Evolutionary conservation across 2,797 vertebrate genomes (phyloP).

Genomic region (Monodelphis domestica): DNA sequence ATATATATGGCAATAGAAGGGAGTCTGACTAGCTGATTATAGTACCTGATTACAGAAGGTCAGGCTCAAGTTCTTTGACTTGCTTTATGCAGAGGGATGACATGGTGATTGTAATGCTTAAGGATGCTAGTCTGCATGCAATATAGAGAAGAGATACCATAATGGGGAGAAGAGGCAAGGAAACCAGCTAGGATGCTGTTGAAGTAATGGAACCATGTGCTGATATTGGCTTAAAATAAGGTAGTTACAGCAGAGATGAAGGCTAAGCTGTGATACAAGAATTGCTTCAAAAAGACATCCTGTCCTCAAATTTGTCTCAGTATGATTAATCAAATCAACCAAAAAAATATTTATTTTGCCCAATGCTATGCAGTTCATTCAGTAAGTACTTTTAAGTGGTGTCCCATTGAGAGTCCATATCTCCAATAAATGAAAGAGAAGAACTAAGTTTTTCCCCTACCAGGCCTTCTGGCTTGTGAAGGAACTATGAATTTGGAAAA

Average conservation of each 20-base stretch:
- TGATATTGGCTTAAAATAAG: neutral
- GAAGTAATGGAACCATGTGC: neutral
- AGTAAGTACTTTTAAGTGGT: no score
- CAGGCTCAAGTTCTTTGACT: no score
- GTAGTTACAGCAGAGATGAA: neutral
- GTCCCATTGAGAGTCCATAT: neutral
- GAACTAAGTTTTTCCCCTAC: neutral
- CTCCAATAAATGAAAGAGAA: neutral
- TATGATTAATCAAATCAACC: neutral
- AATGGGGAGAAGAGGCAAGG: neutral
- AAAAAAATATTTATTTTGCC: neutral
- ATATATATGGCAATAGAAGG: no score
- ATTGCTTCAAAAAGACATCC: neutral
- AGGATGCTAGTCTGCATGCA: neutral
- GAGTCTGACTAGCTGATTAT: neutral
- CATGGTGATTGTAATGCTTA: neutral
- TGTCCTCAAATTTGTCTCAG: neutral
- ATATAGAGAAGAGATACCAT: neutral
- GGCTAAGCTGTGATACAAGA: neutral
- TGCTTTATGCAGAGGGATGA: neutral
- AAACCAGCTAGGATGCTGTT: neutral
- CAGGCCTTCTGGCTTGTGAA: neutral
- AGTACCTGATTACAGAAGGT: neutral
- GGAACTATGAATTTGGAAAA: constrained; percentile 24
- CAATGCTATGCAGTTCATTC: neutral